Evolutionary conservation across 2,888 invertebrate genomes (phyloP), one percentile per base, ranked within the genome.

Genomic region (Phyllotreta striolata): DNA sequence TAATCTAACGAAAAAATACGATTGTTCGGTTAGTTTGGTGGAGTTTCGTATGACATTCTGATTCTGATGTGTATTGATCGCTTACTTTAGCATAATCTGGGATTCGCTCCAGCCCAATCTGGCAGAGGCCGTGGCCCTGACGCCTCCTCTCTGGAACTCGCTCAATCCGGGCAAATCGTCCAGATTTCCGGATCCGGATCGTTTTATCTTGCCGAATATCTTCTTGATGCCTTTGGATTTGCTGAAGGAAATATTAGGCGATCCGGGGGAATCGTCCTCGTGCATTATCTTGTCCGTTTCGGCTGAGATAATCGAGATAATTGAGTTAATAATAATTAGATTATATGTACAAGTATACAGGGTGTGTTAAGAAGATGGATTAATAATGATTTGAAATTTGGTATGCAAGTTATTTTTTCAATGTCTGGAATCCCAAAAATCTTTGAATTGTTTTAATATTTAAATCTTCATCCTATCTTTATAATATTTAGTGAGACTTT

Each of bases 101-200:
- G 80, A 78, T 73, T 82, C 78, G 72, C 80, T 83, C 86, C 87
- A 88, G 55, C 89, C 89, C 12, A 92, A 85, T 58, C 92, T 84
- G 40, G 89, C 87, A 40, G 88, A 87, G 62, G 90, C 88, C n/a
- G 91, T 91, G 8, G 90, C 89, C 69, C 92, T 81, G 14, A 90
- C 84, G 5, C 90, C 91, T 1, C 90, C 89, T 49, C 92, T 84
- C 66, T 86, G 86, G 73, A 91, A 90, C 72, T 88, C 89, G 1
- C 86, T 87, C 6, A 85, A 80, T 54, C 81, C 85, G 2, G 83
- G 86, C 75, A 85, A 82, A 80, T 84, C 89, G 76, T 91, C 91
- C 41, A 91, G 79, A 72, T 85, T 88, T 44, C 89, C 89, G 43
- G 89, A 90, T 39, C 89, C 89, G 63, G 89, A 90, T 55, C 92